Evolutionary conservation across 2,113 vertebrate genomes (phyloP).

Genomic region (Nothoprocta pentlandii): DNA sequence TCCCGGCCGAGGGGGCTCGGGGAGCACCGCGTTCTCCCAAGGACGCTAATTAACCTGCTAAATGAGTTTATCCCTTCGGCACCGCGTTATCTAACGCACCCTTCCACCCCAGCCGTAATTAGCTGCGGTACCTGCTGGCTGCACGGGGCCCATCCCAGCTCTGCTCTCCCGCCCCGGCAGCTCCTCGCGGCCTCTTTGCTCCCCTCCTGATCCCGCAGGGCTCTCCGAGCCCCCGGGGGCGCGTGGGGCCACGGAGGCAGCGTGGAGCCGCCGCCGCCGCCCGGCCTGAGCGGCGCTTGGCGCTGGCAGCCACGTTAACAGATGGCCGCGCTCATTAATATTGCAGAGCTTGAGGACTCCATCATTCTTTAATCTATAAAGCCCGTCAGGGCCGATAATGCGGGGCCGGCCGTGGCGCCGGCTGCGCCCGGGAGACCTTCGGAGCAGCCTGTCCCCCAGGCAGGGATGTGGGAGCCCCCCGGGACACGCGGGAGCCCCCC

Average conservation of each 20-base stretch:
- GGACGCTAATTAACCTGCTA: slow-evolving; percentile 21
- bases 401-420: background rate
- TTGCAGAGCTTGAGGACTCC: slow-evolving; percentile 25
- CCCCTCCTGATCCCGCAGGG: no score
- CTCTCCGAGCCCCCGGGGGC: no score
- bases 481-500: no score
- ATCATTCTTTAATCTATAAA: slow-evolving; percentile 49
- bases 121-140: background rate
- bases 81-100: background rate
- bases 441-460: no score
- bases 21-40: background rate
- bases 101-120: background rate
- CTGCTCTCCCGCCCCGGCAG: no score
- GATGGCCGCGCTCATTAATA: slow-evolving; percentile 58
- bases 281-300: background rate
- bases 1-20: rapidly evolving
- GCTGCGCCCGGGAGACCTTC: no score
- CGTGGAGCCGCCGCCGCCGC: no score
- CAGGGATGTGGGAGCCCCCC: no score
- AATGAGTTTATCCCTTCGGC: background rate
- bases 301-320: slow-evolving; percentile 28
- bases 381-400: background rate
- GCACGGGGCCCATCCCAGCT: no score
- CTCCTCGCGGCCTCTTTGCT: no score
- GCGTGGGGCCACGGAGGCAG: no score